Percentiles rank a stretch among this genome's conserved stretches.
phyloP scores from a whole-genome alignment of 2,113 vertebrate species.

The Grus americana region DNA sequence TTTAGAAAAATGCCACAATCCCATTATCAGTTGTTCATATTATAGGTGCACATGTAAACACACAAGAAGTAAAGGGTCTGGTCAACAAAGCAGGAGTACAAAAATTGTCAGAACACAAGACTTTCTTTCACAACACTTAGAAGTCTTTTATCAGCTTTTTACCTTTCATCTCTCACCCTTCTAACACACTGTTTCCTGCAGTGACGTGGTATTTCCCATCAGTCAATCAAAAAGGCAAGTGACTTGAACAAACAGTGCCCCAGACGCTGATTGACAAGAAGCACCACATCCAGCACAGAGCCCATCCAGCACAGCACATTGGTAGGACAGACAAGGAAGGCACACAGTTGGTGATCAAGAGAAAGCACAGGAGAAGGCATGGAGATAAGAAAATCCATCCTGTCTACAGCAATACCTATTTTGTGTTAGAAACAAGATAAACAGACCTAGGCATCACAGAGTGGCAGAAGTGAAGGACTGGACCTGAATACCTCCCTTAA shows the following conservation, averaged over 20 bases:
- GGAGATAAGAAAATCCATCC: slow-evolving; percentile 11
- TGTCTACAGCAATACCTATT: background rate
- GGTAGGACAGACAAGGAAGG: background rate
- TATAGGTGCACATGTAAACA: background rate
- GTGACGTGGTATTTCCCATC: background rate
- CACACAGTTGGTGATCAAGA: background rate
- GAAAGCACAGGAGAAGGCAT: background rate
- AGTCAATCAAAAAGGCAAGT: background rate
- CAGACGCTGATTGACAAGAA: background rate
- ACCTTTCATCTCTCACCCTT: background rate
- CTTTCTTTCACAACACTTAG: background rate
- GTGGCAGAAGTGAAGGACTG: background rate
- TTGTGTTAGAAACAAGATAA: background rate
- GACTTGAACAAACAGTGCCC: background rate
- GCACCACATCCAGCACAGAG: background rate
- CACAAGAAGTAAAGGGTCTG: background rate
- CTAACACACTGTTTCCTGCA: background rate
- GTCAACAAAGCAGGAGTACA: background rate
- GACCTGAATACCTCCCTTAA: background rate
- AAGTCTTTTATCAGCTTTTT: background rate
- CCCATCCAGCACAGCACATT: background rate
- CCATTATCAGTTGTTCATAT: background rate
- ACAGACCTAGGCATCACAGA: background rate
- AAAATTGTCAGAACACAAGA: background rate
- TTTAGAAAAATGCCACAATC: background rate